Evolutionary conservation across 2,888 invertebrate species (phyloP).

Genomic region (Drosophila bunnanda): DNA sequence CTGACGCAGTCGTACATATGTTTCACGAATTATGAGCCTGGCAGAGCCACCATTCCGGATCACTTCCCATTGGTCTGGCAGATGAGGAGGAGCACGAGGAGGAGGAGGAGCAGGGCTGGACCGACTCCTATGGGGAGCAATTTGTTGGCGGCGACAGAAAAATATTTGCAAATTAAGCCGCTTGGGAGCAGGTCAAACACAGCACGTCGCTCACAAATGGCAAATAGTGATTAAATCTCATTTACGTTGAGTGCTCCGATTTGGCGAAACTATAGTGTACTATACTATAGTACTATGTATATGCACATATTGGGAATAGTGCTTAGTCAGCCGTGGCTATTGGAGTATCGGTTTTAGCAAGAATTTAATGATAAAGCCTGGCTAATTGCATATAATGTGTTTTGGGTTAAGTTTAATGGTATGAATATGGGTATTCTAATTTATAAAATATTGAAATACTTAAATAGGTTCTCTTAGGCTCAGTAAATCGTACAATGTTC

Average conservation of each 20-base stretch:
- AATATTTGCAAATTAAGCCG: slow-evolving; percentile 75
- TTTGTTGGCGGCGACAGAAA: slow-evolving; percentile 52
- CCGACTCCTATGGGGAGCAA: slow-evolving; percentile 19
- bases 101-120: not conserved
- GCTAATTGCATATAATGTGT: slow-evolving; percentile 1
- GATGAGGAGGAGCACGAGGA: not conserved
- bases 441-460: not conserved
- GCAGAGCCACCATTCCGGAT: slow-evolving; percentile 8
- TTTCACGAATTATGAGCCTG: slow-evolving; percentile 54
- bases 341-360: slow-evolving; percentile 6
- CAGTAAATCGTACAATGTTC: too few relatives aligned
- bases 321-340: slow-evolving; percentile 9
- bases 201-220: slow-evolving; percentile 9
- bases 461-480: not conserved
- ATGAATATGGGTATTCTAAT: not conserved
- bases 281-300: not conserved
- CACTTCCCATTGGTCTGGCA: slow-evolving; percentile 8
- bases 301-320: not conserved
- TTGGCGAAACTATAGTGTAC: not conserved
- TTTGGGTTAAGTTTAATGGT: not conserved
- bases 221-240: slow-evolving; percentile 43
- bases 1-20: slow-evolving; percentile 39
- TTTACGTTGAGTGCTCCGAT: slow-evolving; percentile 40
- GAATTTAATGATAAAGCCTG: not conserved
- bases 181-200: slow-evolving; percentile 55